These are phyloP conservation scores for Nomada goodeniana DNA, from an alignment of 2,888 invertebrate species.

Conservation along the genomic window DNA sequence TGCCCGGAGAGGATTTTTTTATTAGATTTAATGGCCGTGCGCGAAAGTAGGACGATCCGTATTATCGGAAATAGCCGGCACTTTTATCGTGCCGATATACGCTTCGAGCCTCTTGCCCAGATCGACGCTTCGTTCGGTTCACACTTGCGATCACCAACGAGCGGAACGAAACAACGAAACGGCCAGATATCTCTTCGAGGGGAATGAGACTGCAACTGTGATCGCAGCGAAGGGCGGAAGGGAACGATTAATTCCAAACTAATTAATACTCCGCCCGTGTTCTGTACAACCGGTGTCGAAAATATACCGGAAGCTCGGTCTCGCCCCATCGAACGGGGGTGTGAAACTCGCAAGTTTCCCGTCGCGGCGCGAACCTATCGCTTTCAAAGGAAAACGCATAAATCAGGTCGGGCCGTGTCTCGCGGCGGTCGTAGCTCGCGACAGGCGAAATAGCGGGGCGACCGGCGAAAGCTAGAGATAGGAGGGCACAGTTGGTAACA, in stretches of 20 bases:
- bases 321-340: not conserved
- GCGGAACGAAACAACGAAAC: slow-evolving; percentile 41
- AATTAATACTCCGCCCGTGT: too few relatives aligned
- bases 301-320: slow-evolving; percentile 10
- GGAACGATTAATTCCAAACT: too few relatives aligned
- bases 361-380: slow-evolving; percentile 40
- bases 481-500: slow-evolving; percentile 27
- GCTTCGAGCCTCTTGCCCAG: not conserved
- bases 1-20: slow-evolving; percentile 35
- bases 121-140: slow-evolving; percentile 42
- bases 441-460: not conserved
- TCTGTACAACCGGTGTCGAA: not conserved
- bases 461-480: slow-evolving; percentile 17
- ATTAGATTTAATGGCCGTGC: slow-evolving; percentile 52
- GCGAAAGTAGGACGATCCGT: slow-evolving; percentile 55
- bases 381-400: slow-evolving; percentile 60
- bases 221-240: too few relatives aligned
- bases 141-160: slow-evolving; percentile 45
- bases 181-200: slow-evolving; percentile 6
- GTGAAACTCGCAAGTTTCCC: slow-evolving; percentile 21
- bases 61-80: slow-evolving; percentile 56
- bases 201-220: not conserved
- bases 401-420: slow-evolving; percentile 55
- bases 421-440: slow-evolving; percentile 15
- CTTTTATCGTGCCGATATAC: slow-evolving; percentile 16